phyloP scores from a whole-genome alignment of 2,888 invertebrate species.

The Branchellion lobata region DNA sequence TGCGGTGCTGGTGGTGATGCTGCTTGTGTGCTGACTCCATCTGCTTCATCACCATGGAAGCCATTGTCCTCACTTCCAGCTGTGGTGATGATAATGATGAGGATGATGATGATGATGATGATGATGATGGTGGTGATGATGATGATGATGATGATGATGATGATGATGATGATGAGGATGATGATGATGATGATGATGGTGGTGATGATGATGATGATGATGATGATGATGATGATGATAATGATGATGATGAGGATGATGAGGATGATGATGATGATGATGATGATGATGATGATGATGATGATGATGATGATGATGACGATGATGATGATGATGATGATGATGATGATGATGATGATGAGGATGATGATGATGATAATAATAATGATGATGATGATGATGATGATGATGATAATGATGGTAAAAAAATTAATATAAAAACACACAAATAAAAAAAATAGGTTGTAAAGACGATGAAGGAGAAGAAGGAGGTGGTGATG shows the following conservation, averaged over 20 bases:
- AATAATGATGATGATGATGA: conserved; percentile 30
- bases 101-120: neutral
- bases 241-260: neutral
- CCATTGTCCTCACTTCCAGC: neutral
- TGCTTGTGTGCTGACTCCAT: neutral
- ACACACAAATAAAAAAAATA: no score
- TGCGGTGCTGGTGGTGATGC: neutral
- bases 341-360: conserved; percentile 20
- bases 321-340: conserved; percentile 20
- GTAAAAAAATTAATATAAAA: no score
- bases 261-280: conserved; percentile 14
- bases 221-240: conserved; percentile 15
- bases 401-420: neutral
- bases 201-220: neutral
- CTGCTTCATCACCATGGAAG: neutral
- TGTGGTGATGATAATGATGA: conserved; percentile 8
- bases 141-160: conserved; percentile 5
- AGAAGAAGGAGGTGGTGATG: no score
- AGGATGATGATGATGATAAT: conserved; percentile 30
- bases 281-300: neutral
- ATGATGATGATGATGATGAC: conserved; percentile 4
- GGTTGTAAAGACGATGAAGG: no score
- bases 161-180: conserved; percentile 1
- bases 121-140: conserved; percentile 4
- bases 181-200: conserved; percentile 16